A percentile compares a stretch with the other conserved stretches of the same genome.
phyloP scores from a whole-genome alignment of 2,113 vertebrate genomes.

The Phainopepla nitens region DNA sequence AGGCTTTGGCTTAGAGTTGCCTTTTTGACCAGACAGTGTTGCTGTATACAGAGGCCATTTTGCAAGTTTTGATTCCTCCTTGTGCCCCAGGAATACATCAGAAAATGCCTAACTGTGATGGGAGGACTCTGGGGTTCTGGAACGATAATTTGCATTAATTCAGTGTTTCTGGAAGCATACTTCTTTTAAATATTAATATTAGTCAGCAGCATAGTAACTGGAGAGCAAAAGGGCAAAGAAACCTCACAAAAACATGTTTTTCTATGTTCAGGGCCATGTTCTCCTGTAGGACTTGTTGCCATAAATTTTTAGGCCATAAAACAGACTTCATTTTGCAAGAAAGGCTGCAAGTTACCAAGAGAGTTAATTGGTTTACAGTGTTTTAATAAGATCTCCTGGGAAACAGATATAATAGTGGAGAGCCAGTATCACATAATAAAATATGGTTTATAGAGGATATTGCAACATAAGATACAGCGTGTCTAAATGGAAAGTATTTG shows the following conservation, averaged over 20 bases:
- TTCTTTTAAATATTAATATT: slow-evolving; percentile 40
- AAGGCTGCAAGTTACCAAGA: slow-evolving; percentile 52
- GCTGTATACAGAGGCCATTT: not conserved
- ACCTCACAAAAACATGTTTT: slow-evolving; percentile 7
- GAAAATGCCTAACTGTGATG: not conserved
- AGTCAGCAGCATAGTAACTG: not conserved
- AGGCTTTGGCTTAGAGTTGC: not conserved
- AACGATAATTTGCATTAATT: not conserved
- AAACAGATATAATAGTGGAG: slow-evolving; percentile 31
- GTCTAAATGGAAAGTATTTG: slow-evolving; percentile 28
- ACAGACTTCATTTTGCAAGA: slow-evolving; percentile 45
- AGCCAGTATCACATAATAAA: slow-evolving; percentile 55
- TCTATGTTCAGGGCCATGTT: slow-evolving; percentile 40
- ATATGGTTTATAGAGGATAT: not conserved
- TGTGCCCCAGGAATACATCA: not conserved
- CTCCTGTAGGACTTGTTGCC: slow-evolving; percentile 49
- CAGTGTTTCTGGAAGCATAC: not conserved
- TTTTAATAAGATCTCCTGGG: slow-evolving; percentile 72
- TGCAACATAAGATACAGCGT: not conserved
- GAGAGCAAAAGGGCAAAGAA: slow-evolving; percentile 30
- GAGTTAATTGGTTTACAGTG: slow-evolving; percentile 69
- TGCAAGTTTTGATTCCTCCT: not conserved
- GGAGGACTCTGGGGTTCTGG: not conserved
- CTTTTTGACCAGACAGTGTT: not conserved
- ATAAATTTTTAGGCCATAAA: slow-evolving; percentile 48